Evolutionary conservation across 1,140 invertebrate genomes (phyloP), one percentile per base, ranked within the genome.

Genomic region (Caerostris darwini): DNA sequence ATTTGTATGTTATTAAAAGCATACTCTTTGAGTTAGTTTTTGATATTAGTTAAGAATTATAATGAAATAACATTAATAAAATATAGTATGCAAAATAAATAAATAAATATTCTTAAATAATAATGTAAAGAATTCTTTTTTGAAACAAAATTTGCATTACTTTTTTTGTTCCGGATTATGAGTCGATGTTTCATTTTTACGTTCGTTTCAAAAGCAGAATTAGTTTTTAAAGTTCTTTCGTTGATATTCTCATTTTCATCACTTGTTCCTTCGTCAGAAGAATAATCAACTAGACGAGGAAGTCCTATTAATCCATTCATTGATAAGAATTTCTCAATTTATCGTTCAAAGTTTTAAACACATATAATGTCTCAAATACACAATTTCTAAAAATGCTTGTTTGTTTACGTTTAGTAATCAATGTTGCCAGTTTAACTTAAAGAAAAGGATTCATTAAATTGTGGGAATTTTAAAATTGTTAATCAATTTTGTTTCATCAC

Each of bases 201-300:
- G 3, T 81, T 34, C 3, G 7, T 81, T 50, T 81, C 10, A 7
- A 5, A 10, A 50, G 71, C 19, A 81, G 19, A 10, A 81, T 53
- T 17, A 81, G 7, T 6, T 8, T 81, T 50, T 54, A 3, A 5
- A 54, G 71, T 7, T 54, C 19, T 34, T 10, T 50, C n/a, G 3
- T 17, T 81, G 5, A 81, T 81, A 34, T 3, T 61, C 8, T 61
- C 69, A 34, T 12, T 85, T 58, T 85, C 82, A 85, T 85, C 82
- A 8, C 54, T 3, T 57, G 14, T 8, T 58, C 14, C 53, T 0
- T 85, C 82, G 17, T 85, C 82, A 8, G 82, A 85, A 58, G 82
- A 85, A 85, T 85, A 85, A 85, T 85, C 82, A 8, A 85, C 82
- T 10, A 85, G 12, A 85, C 82, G 82, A n/a, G 56, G 7, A n/a